phyloP scores from a whole-genome alignment of 2,113 vertebrate species.

The Salvelinus sp. region DNA sequence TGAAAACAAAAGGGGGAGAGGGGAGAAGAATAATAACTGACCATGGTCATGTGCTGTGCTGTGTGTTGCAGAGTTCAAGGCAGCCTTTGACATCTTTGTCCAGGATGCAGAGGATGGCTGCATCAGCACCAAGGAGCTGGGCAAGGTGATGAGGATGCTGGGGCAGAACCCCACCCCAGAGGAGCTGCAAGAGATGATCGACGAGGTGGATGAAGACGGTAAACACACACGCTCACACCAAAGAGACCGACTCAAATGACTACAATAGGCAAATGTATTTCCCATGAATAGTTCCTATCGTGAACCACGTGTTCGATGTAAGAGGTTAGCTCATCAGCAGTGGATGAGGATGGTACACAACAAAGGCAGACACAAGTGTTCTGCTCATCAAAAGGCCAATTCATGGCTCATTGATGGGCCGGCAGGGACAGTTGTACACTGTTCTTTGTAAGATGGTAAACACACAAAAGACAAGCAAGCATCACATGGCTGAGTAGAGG shows the following conservation, averaged over 20 bases:
- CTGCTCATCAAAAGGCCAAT: too few relatives aligned
- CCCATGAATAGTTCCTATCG: too few relatives aligned
- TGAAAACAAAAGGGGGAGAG: too few relatives aligned
- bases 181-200: slow-evolving; percentile 99
- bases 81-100: slow-evolving; percentile 98
- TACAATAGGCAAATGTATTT: too few relatives aligned
- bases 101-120: slow-evolving; percentile 97
- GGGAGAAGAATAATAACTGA: background rate
- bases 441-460: too few relatives aligned
- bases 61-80: slow-evolving; percentile 87
- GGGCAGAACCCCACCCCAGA: slow-evolving; percentile 97
- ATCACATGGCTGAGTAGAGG: too few relatives aligned
- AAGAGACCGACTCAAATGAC: background rate
- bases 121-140: slow-evolving; percentile 98
- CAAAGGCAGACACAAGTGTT: too few relatives aligned
- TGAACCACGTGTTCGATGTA: too few relatives aligned
- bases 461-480: too few relatives aligned
- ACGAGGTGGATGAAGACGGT: slow-evolving; percentile 99
- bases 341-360: too few relatives aligned
- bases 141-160: slow-evolving; percentile 99
- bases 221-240: slow-evolving; percentile 42
- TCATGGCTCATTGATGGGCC: too few relatives aligned
- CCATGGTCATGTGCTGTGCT: background rate
- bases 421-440: background rate
- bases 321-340: too few relatives aligned